Evolutionary conservation across 2,888 invertebrate genomes (phyloP), one percentile per base, ranked within the genome.

Genomic region (Pseudococcus longispinus): DNA sequence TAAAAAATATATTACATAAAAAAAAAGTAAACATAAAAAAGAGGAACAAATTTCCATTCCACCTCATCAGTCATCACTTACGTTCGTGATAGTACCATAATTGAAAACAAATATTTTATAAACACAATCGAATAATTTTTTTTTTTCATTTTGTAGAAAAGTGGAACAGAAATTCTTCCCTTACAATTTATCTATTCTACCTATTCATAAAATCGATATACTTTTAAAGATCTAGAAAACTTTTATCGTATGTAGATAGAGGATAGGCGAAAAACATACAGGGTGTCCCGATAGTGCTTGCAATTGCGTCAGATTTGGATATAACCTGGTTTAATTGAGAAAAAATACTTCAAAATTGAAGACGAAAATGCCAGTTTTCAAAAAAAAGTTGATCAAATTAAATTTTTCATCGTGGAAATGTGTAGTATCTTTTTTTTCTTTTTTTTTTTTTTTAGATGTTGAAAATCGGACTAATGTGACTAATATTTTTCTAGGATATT

Each of bases 11-110:
- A 23, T 23, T 23, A 60, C 60, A 80, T 80, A 80, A 42, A 37
- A 80, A n/a, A 70, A 32, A 80, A 80, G 42, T 20, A 80, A 80
- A 42, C 20, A 80, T 18, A 20, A 80, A 80, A 42, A 88, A 88
- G 88, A 89, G 90, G 90, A 90, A 90, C 90, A 91, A 91, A 91
- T 91, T 91, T 91, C 91, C 91, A 91, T 91, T 91, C 91, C 91
- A 91, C 91, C 90, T 89, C 89, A 88, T 70, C 51, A 87, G 90
- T 89, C 89, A 88, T 70, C 51, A 87, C 70, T 32, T 44, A 20
- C 77, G 26, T 44, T 46, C 60, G 23, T 60, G 85, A 44, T 44
- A 46, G 80, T 70, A 83, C 85, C 70, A 84, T 65, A 29, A 37
- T 46, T 46, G 11, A 46, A 44, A 42, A 46, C 51, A 26, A 51